These are phyloP conservation scores for Philypnodon macrostomus DNA, from an alignment of 2,797 vertebrate genomes.

Conservation along the genomic window DNA sequence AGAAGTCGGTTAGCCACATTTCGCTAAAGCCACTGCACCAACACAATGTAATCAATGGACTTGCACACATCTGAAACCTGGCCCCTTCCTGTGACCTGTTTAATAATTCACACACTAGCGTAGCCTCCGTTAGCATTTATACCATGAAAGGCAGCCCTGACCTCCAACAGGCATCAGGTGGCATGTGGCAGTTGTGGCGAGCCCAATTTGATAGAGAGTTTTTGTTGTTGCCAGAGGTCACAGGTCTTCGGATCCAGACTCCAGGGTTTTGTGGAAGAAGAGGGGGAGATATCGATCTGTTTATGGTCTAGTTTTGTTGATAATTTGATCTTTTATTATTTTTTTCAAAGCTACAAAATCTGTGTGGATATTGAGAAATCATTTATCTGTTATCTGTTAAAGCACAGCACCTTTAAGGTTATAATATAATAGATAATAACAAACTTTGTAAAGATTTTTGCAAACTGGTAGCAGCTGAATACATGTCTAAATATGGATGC, in stretches of 20 bases:
- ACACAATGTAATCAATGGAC: constrained; percentile 51
- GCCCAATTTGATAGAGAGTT: constrained; percentile 22
- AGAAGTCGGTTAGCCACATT: too few relatives aligned
- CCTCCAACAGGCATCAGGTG: constrained; percentile 54
- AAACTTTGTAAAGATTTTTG: too few relatives aligned
- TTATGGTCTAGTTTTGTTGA: constrained; percentile 1
- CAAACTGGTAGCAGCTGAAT: too few relatives aligned
- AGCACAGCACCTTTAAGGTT: too few relatives aligned
- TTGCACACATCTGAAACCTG: constrained; percentile 38
- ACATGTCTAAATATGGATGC: too few relatives aligned
- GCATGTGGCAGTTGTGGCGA: constrained; percentile 17
- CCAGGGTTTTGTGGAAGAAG: not conserved
- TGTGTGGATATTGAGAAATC: too few relatives aligned
- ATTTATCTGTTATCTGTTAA: too few relatives aligned
- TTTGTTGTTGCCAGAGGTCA: constrained; percentile 6
- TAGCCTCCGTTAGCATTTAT: constrained; percentile 51
- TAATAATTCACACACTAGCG: constrained; percentile 59
- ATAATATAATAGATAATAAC: too few relatives aligned
- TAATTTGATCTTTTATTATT: not conserved
- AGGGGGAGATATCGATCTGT: not conserved
- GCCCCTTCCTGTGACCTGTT: constrained; percentile 33
- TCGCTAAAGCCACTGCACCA: constrained; percentile 7
- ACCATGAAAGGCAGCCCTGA: constrained; percentile 51
- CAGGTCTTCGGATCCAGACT: not conserved
- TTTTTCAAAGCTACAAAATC: too few relatives aligned